phyloP scores from a whole-genome alignment of 2,797 vertebrate species.

The Lithobates sylvaticus region DNA sequence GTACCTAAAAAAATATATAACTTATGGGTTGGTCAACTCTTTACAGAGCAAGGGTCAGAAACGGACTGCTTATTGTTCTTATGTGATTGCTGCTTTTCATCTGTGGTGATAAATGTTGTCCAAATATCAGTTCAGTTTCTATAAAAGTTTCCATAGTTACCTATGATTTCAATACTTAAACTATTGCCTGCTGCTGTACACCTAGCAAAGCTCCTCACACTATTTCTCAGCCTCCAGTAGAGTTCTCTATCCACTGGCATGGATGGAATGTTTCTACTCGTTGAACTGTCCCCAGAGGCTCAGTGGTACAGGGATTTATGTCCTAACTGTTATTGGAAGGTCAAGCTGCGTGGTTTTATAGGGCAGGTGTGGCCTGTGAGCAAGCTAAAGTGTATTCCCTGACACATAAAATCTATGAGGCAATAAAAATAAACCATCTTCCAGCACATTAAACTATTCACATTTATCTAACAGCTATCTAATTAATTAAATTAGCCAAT shows the following conservation, averaged over 20 bases:
- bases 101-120: neutral
- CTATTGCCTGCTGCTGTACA: constrained; percentile 4
- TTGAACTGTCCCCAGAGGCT: constrained; percentile 53
- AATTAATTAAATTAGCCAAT: constrained; percentile 14
- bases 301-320: constrained; percentile 39
- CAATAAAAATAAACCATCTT: constrained; percentile 43
- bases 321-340: constrained; percentile 40
- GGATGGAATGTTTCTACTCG: constrained; percentile 38
- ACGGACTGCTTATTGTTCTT: too few species aligned
- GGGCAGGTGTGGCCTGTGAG: constrained; percentile 25
- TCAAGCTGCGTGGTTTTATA: constrained; percentile 46
- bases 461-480: constrained; percentile 25
- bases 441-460: constrained; percentile 19
- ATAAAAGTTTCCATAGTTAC: neutral
- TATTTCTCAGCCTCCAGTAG: neutral
- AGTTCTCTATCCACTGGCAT: constrained; percentile 40
- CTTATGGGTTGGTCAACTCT: too few species aligned
- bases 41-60: too few species aligned
- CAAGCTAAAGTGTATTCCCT: constrained; percentile 17
- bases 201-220: neutral
- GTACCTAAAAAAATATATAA: too few species aligned
- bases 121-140: neutral
- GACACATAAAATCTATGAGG: constrained; percentile 34
- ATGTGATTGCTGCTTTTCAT: too few species aligned
- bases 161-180: neutral